These are phyloP conservation scores for Lottia scabra DNA, from an alignment of 2,888 invertebrate species.

Conservation along the genomic window DNA sequence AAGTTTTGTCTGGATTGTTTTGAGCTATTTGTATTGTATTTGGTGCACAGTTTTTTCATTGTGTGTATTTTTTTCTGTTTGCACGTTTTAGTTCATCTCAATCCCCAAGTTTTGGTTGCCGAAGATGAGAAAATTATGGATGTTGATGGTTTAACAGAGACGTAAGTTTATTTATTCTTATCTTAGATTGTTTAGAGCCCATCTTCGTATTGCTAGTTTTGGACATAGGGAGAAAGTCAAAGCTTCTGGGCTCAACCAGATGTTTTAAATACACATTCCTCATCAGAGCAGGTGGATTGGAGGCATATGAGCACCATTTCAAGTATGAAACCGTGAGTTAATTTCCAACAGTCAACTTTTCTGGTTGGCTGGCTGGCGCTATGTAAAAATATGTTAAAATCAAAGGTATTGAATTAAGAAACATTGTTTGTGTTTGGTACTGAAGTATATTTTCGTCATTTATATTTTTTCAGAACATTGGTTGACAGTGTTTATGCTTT, in stretches of 20 bases:
- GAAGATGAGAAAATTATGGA: slow-evolving; percentile 74
- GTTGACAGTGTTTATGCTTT: slow-evolving; percentile 83
- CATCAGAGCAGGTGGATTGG: too few species aligned
- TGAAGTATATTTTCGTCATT: slow-evolving; percentile 10
- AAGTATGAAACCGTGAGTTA: too few species aligned
- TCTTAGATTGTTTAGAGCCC: slow-evolving; percentile 33
- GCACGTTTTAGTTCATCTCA: slow-evolving; percentile 31
- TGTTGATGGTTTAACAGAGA: slow-evolving; percentile 50
- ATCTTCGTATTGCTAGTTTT: too few species aligned
- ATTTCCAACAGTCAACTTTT: too few species aligned
- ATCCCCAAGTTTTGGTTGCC: slow-evolving; percentile 72
- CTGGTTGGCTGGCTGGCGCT: too few species aligned
- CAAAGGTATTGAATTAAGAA: too few species aligned
- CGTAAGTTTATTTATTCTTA: background rate
- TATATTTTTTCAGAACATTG: slow-evolving; percentile 74
- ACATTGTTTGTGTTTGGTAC: too few species aligned
- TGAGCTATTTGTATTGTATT: background rate
- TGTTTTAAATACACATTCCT: too few species aligned
- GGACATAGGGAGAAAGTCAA: too few species aligned
- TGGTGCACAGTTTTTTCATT: slow-evolving; percentile 1
- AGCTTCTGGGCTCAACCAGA: too few species aligned
- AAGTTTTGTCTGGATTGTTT: background rate
- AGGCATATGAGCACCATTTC: too few species aligned
- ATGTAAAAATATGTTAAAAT: too few species aligned
- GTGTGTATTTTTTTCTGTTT: slow-evolving; percentile 9